Evolutionary conservation across 2,888 invertebrate species (phyloP).

Genomic region (Drosophila nigricruria): DNA sequence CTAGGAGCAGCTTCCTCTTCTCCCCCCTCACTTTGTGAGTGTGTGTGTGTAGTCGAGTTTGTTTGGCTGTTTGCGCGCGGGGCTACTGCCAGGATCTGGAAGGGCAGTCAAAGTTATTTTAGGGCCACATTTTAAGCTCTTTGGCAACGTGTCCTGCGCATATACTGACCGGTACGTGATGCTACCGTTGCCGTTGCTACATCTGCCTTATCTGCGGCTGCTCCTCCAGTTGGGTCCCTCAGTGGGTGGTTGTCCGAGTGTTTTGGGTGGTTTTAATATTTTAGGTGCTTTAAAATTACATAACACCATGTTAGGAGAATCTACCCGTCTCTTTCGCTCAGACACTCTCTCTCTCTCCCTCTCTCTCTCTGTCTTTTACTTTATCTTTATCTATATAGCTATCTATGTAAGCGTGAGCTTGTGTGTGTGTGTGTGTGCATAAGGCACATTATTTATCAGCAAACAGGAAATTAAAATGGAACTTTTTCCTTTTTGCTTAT

Average conservation of each 20-base stretch:
- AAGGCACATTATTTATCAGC: constrained; percentile 75
- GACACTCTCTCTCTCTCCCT: constrained; percentile 4
- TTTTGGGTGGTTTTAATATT: constrained; percentile 76
- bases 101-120: constrained; percentile 77
- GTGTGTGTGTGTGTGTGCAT: constrained; percentile 24
- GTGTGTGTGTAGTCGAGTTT: constrained; percentile 28
- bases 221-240: constrained; percentile 57
- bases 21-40: constrained; percentile 4
- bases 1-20: constrained; percentile 55
- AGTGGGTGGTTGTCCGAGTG: constrained; percentile 46
- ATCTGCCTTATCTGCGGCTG: constrained; percentile 67
- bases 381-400: constrained; percentile 26
- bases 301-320: constrained; percentile 52
- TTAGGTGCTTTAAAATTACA: constrained; percentile 78
- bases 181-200: constrained; percentile 39
- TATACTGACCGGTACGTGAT: constrained; percentile 59
- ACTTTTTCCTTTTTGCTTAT: constrained; percentile 72
- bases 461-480: constrained; percentile 75
- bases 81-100: constrained; percentile 47
- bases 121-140: constrained; percentile 80
- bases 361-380: constrained; percentile 2
- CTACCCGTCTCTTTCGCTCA: constrained; percentile 13
- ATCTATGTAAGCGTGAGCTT: constrained; percentile 1
- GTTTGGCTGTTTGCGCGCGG: constrained; percentile 36
- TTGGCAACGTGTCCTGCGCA: constrained; percentile 77